Percentiles rank a stretch among this genome's conserved stretches.
Evolutionary conservation across 2,113 vertebrate species (phyloP).

Genomic region (Ammospiza nelsoni): DNA sequence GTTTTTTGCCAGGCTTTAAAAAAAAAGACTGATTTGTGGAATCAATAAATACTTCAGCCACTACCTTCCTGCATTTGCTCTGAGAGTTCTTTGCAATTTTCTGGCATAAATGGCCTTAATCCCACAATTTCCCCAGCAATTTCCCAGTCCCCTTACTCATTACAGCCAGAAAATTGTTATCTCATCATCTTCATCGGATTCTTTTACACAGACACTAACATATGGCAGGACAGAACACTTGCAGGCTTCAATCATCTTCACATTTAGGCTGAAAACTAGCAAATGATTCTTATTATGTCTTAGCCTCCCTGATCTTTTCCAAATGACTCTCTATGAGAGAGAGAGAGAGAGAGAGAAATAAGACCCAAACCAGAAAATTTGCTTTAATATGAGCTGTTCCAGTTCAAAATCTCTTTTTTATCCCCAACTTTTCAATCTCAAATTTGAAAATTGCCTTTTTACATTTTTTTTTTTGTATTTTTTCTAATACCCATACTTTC

Average conservation of each 20-base stretch:
- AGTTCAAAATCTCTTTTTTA: not conserved
- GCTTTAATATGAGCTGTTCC: not conserved
- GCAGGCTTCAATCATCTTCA: slow-evolving; percentile 44
- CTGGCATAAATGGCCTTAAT: slow-evolving; percentile 51
- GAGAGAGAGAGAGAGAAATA: not conserved
- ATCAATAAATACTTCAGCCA: slow-evolving; percentile 25
- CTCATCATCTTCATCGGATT: slow-evolving; percentile 55
- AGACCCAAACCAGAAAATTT: not conserved
- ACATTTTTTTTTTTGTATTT: not conserved
- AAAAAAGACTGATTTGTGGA: slow-evolving; percentile 15
- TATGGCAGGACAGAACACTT: slow-evolving; percentile 51
- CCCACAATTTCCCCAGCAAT: slow-evolving; percentile 56
- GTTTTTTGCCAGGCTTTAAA: not conserved
- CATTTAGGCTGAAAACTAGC: slow-evolving; percentile 34
- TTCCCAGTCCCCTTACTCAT: slow-evolving; percentile 39
- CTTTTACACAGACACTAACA: slow-evolving; percentile 32
- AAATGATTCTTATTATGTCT: slow-evolving; percentile 44
- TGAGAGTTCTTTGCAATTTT: slow-evolving; percentile 53
- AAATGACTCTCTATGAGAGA: not conserved
- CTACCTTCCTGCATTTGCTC: slow-evolving; percentile 5
- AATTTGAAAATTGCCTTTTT: not conserved
- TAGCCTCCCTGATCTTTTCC: slow-evolving; percentile 16
- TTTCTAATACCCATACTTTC: not conserved
- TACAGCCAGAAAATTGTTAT: slow-evolving; percentile 55
- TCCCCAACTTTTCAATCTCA: not conserved